Evolutionary conservation across 2,888 invertebrate species (phyloP), one percentile per base, ranked within the genome.

Genomic region (Dasysyrphus tricinctus): DNA sequence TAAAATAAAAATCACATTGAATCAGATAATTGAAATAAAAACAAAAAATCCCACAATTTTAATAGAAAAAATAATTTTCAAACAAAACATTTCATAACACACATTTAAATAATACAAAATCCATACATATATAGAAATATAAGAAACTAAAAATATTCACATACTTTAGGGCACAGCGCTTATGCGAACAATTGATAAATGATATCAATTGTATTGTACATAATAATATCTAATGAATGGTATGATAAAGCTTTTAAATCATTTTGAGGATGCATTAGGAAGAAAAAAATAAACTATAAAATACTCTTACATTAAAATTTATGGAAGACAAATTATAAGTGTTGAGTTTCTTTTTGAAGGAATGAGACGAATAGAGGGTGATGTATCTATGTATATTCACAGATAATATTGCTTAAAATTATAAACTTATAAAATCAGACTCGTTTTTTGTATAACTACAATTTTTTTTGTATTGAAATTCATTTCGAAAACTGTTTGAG

Each of bases 121-220:
- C 51, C 54, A 19, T 61, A 24, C 54, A 19, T 61, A 14, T 14
- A 39, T 44, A 73, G 39, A 42, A 42, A 61, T 42, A 14, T 61
- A 61, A 61, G 61, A 61, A 42, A 61, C 24, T 29, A 24, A 75
- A 57, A 72, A 61, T 74, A 47, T 56, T 37, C 44, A 61, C 51
- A 54, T 59, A 70, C 29, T 76, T 73, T 76, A 81, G 81, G 78
- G 82, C 86, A 76, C 86, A 78, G 74, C 78, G 82, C 78, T 86
- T 82, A 65, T 42, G 82, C 78, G 44, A 77, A 78, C 67, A 63
- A 61, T 59, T 37, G 34, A 73, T 54, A 32, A 63, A 54, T 73
- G 34, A 57, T 69, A 51, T 67, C 39, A 39, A 69, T 69, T 54
- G 39, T 39, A 69, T 29, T 69, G 69, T 69, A 69, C 37, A 69